Base-by-base conservation (phyloP, 2,113 vertebrate species). In the Gavialis gangeticus region DNA sequence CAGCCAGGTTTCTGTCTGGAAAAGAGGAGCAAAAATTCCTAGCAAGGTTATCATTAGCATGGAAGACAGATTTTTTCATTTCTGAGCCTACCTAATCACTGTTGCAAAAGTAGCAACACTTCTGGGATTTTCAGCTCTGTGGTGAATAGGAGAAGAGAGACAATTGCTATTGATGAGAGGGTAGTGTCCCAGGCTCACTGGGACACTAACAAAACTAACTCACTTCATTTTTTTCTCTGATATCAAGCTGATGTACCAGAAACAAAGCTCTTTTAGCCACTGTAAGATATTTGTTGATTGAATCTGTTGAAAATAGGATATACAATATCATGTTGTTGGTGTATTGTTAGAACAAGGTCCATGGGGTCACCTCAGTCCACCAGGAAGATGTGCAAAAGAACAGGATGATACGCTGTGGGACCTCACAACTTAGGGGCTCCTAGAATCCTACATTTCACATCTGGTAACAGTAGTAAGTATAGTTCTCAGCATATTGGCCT, bases 131-230 rank as follows among this genome's bases (percentile, higher is more conserved):
- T 64, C 76, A 58, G 54, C 24, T 3, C 34, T 12, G 4, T 5
- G 22, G 34, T 18, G 4, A 69, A 21, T 34, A 34, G 24, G 9
- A 55, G 22, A 34, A 77, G 10, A 79, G 18, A 27, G 83, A 17
- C 30, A 91, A 79, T 64, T 2, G 54, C 3, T 46, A 75, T 21
- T 15, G 22, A 89, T 16, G 30, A 69, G 73, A 95, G 59, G 58
- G 62, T 10, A 57, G 59, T 67, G 5, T 10, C 82, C 17, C 71
- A 87, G 55, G 34, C 30, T 81, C 55, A 60, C 30, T 67, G 56
- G 73, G 17, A 28, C 76, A 60, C n/a, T 0, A 0, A 7, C 87
- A 79, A 3, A 4, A 75, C 21, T 54, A 18, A 67, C 4, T 0
- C 22, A 7, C 58, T 15, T 5, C 1, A 18, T 89, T 63, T 81